phyloP scores from a whole-genome alignment of 2,113 vertebrate genomes.

The Chaenogobius annularis region DNA sequence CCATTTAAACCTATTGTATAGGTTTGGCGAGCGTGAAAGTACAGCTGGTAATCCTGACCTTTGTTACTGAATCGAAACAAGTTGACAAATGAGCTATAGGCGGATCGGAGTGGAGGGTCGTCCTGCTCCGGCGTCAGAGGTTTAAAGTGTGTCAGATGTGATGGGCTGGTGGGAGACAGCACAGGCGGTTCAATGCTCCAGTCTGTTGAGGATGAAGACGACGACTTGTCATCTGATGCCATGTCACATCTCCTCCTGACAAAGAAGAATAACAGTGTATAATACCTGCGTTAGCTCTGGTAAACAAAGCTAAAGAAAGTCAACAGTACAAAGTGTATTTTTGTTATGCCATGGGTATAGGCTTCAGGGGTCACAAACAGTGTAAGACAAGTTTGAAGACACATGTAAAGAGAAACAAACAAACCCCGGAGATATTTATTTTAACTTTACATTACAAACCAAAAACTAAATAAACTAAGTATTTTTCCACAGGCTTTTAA shows the following conservation, averaged over 20 bases:
- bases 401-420: not conserved
- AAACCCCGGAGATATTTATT: not conserved
- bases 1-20: not conserved
- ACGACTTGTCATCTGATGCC: constrained; percentile 89
- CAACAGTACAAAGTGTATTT: not conserved
- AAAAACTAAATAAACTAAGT: not conserved
- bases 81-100: constrained; percentile 97
- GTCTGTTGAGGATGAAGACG: constrained; percentile 81
- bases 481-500: not conserved
- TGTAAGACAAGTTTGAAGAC: not conserved
- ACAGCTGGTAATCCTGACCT: constrained; percentile 73
- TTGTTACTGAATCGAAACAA: constrained; percentile 96
- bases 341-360: not conserved
- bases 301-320: not conserved
- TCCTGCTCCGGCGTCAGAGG: constrained; percentile 96
- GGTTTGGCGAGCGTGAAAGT: not conserved
- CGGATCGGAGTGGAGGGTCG: constrained; percentile 93
- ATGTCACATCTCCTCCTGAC: constrained; percentile 81
- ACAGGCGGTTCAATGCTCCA: constrained; percentile 79
- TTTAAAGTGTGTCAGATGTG: constrained; percentile 97
- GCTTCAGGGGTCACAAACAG: not conserved
- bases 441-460: not conserved
- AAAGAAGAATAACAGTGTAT: not conserved
- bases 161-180: constrained; percentile 85
- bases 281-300: not conserved